phyloP scores from a whole-genome alignment of 2,888 invertebrate species.

The Phyllotreta cruciferae region DNA sequence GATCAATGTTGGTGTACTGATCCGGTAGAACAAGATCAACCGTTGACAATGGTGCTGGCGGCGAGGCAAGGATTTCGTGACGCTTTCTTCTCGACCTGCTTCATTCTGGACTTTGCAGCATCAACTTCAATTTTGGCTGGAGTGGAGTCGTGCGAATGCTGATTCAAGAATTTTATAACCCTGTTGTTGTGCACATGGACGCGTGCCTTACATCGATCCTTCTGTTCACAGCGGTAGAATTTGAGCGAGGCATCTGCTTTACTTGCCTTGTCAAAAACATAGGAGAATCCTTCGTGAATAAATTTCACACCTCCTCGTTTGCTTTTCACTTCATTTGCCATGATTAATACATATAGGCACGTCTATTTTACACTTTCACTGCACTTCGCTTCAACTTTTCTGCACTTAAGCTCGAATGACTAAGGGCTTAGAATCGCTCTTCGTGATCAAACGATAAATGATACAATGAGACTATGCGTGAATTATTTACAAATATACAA shows the following conservation, averaged over 20 bases:
- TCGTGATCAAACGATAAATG: too few relatives aligned
- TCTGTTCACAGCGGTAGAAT: background rate
- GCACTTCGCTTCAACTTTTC: too few relatives aligned
- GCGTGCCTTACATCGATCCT: background rate
- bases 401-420: too few relatives aligned
- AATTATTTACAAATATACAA: too few relatives aligned
- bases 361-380: too few relatives aligned
- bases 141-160: background rate
- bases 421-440: too few relatives aligned
- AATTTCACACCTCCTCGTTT: background rate
- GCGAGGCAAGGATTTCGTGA: background rate
- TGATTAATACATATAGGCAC: too few relatives aligned
- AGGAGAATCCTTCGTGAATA: background rate
- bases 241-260: background rate
- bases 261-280: background rate
- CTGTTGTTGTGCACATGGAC: background rate
- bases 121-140: background rate
- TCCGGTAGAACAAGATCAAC: constrained; percentile 1
- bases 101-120: background rate
- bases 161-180: background rate
- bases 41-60: background rate
- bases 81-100: constrained; percentile 1
- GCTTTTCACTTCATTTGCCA: background rate
- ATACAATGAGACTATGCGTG: too few relatives aligned
- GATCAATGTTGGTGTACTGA: background rate